Conservation (phyloP, 2,888 invertebrate species). For the Helicoverpa assulta region DNA sequence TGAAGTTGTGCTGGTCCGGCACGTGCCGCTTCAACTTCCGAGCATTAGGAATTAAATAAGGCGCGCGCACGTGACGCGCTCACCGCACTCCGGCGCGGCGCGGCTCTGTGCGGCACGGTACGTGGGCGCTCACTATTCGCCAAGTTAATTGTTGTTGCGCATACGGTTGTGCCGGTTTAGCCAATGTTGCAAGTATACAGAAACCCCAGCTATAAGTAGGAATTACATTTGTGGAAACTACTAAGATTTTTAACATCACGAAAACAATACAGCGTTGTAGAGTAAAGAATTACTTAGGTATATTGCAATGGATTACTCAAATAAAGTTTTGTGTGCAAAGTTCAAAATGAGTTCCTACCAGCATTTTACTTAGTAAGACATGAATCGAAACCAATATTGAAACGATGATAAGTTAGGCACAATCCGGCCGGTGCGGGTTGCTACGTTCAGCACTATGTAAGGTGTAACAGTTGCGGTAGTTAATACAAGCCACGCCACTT, state of each 20-base stretch:
- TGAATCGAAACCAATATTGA: neutral
- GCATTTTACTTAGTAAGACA: neutral
- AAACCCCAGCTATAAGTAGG: neutral
- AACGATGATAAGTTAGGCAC: neutral
- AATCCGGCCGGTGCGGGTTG: neutral
- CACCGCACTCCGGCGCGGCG: neutral
- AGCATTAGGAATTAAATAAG: constrained; percentile 57
- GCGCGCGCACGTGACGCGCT: constrained; percentile 44
- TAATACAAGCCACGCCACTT: neutral
- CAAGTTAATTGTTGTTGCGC: constrained; percentile 27
- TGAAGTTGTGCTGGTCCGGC: constrained; percentile 15
- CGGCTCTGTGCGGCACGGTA: constrained; percentile 2
- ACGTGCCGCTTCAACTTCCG: constrained; percentile 43
- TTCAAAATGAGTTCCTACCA: neutral
- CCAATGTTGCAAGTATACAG: neutral
- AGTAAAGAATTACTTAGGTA: too few relatives aligned
- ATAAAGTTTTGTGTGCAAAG: too few relatives aligned
- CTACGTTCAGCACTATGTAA: constrained; percentile 2
- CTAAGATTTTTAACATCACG: too few relatives aligned
- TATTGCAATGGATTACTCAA: too few relatives aligned
- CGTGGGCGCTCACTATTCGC: constrained; percentile 31
- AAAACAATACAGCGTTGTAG: too few relatives aligned
- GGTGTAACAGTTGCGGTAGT: neutral
- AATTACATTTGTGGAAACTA: neutral
- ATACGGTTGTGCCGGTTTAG: constrained; percentile 17